phyloP scores from a whole-genome alignment of 2,888 invertebrate genomes.

The Periphyllus acericola region DNA sequence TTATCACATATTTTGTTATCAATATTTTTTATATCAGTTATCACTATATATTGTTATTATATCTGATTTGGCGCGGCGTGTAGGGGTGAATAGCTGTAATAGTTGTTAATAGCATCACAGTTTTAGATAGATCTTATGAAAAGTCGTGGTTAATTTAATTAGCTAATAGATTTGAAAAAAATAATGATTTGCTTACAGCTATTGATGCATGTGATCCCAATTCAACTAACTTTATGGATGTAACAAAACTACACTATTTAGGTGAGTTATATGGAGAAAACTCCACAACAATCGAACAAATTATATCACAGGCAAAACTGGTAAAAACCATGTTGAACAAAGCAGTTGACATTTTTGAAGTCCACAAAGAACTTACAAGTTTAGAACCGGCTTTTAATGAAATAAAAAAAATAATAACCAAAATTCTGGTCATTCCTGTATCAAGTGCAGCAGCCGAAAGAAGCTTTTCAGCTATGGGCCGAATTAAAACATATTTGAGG shows the following conservation, averaged over 20 bases:
- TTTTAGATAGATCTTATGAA: too few species aligned
- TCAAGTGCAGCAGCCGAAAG: neutral
- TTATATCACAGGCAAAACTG: neutral
- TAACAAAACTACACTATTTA: neutral
- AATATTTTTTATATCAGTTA: too few species aligned
- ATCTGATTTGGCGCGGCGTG: too few species aligned
- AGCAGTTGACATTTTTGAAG: neutral
- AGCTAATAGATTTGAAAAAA: slow-evolving; percentile 6
- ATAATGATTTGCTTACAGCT: neutral
- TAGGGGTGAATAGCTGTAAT: too few species aligned
- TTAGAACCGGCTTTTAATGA: slow-evolving; percentile 8
- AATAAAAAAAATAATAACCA: slow-evolving; percentile 1
- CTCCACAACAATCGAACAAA: neutral
- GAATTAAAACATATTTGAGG: slow-evolving; percentile 6
- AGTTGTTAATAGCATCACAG: too few species aligned
- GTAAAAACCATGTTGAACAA: neutral
- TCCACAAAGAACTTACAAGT: slow-evolving; percentile 1
- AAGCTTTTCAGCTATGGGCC: too few species aligned
- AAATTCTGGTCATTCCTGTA: neutral
- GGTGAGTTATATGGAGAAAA: neutral
- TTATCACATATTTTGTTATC: too few species aligned
- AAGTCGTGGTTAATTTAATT: too few species aligned
- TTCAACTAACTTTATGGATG: neutral
- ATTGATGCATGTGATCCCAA: slow-evolving; percentile 9
- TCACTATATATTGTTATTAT: too few species aligned